phyloP scores from a whole-genome alignment of 2,888 invertebrate species.

The Agapostemon virescens region DNA sequence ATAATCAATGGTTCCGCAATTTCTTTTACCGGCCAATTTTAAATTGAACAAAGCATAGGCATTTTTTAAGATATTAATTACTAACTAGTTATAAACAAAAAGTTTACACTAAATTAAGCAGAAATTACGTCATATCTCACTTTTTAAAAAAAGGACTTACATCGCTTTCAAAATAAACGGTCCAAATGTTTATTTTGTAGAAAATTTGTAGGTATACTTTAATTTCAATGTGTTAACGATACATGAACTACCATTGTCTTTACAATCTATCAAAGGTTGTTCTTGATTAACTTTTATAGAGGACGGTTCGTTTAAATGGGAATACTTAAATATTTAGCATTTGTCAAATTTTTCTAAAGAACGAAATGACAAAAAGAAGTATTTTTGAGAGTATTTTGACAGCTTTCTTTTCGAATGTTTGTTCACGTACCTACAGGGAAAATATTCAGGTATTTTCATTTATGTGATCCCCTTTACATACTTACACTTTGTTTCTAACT shows the following conservation, averaged over 20 bases:
- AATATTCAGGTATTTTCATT: neutral
- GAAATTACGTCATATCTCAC: no score
- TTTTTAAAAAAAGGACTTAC: no score
- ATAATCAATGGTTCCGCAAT: no score
- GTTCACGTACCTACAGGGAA: neutral
- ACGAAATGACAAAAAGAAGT: neutral
- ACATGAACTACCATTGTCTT: neutral
- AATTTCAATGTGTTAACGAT: conserved; percentile 10
- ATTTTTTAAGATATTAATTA: no score
- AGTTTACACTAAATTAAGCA: no score
- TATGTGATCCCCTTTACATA: neutral
- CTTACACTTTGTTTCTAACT: neutral
- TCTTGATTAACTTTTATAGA: neutral
- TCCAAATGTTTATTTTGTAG: conserved; percentile 33
- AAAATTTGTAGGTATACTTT: conserved; percentile 6
- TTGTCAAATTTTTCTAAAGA: neutral
- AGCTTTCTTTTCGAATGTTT: neutral
- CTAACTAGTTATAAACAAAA: no score
- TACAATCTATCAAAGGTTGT: neutral
- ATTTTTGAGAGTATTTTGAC: neutral
- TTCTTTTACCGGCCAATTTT: no score
- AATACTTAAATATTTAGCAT: neutral
- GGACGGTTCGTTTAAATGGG: neutral
- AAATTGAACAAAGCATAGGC: no score
- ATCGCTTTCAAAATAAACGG: no score